Conservation (phyloP, 1,140 invertebrate genomes). For the Megathymus violae region DNA sequence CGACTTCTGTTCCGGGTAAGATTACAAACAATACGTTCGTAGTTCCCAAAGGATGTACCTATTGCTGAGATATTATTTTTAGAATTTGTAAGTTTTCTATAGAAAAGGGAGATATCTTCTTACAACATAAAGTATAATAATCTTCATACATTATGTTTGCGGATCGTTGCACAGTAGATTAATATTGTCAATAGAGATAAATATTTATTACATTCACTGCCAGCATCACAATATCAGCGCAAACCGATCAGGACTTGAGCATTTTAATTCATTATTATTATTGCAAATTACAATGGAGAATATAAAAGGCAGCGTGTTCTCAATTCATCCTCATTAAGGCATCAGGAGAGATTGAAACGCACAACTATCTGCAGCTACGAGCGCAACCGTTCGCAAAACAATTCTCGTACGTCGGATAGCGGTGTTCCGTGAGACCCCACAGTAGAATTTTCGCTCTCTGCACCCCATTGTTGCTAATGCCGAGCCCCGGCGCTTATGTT, state of each 20-base stretch:
- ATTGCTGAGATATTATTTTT: too few species aligned
- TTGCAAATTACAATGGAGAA: constrained; percentile 24
- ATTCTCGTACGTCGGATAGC: constrained; percentile 37
- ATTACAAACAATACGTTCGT: too few species aligned
- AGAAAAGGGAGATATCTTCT: too few species aligned
- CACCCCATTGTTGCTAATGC: constrained; percentile 45
- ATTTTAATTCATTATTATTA: constrained; percentile 7
- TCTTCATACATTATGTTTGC: too few species aligned
- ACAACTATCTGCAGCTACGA: constrained; percentile 12
- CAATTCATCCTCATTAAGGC: constrained; percentile 21
- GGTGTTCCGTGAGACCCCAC: constrained; percentile 14
- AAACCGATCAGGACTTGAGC: neutral
- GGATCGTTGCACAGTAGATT: neutral
- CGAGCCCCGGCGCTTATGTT: constrained; percentile 42
- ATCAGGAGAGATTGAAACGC: constrained; percentile 16
- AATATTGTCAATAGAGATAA: neutral
- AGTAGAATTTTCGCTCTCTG: constrained; percentile 29
- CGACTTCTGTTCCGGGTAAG: too few species aligned
- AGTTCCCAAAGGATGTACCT: too few species aligned
- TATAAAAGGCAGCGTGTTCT: constrained; percentile 11
- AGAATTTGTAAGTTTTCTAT: too few species aligned
- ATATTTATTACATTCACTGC: neutral
- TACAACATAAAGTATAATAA: too few species aligned
- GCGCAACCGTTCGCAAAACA: constrained; percentile 35
- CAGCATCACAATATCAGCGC: neutral